Base-by-base conservation (phyloP, 2,888 invertebrate species). In the Uropetala carovei region DNA sequence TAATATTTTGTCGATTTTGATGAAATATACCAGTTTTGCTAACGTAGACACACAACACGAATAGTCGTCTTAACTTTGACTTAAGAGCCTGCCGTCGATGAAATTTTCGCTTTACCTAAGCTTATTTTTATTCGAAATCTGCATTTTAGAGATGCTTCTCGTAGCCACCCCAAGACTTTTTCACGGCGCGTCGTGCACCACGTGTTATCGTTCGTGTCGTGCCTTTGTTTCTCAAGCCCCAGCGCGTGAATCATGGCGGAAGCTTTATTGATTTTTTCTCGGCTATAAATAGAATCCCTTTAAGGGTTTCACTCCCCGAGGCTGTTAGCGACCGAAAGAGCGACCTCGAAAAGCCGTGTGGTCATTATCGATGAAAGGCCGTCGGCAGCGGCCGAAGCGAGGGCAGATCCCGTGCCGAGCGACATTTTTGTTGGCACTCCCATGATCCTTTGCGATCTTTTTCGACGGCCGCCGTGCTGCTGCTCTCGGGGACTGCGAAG, bases 221-320 rank as follows among this genome's bases (percentile, higher is more conserved):
- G 89, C 68, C 89, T 89, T 89, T 89, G 89, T 89, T 89, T 64
- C 64, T 64, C 9, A 60, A 60, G 57, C 83, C 57, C 57, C 83
- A 64, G 64, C n/a, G 64, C 56, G 89, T 89, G 89, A 89, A 64
- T 89, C 89, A 89, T 64, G 64, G 64, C 89, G 89, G 64, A 64
- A 60, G 68, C 89, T 60, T 30, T 64, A 89, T 89, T 89, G 89
- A 89, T 89, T 89, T 89, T 89, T 89, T 89, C 89, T 89, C 59
- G 60, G 89, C 89, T 68, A 89, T 64, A 89, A 89, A 64, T 89
- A 89, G 89, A 89, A 89, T 68, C 64, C 89, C 89, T 89, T 89
- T 56, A 89, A 89, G 89, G 86, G 89, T 60, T 89, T 89, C 64
- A 16, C 89, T 64, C 59, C 30, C 59, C 30, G 86, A 59, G 60